phyloP scores from a whole-genome alignment of 2,113 vertebrate species.

The Eleginops maclovinus region DNA sequence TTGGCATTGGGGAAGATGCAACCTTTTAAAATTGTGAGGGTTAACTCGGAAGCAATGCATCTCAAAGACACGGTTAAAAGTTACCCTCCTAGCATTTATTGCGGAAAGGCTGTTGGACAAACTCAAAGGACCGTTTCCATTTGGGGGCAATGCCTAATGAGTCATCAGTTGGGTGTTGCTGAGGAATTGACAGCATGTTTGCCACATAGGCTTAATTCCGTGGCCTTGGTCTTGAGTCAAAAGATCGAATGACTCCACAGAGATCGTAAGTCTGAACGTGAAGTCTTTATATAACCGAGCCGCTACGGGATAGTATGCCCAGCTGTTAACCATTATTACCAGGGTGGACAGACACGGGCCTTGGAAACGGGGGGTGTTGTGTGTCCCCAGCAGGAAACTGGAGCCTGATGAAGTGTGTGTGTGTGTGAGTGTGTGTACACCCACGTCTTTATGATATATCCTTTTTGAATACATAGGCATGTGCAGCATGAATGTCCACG shows the following conservation, averaged over 20 bases:
- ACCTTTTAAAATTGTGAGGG: neutral
- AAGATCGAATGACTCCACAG: slow-evolving; percentile 49
- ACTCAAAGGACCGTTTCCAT: neutral
- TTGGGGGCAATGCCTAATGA: neutral
- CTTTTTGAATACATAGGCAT: slow-evolving; percentile 6
- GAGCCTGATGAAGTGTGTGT: slow-evolving; percentile 61
- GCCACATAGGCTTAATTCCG: slow-evolving; percentile 8
- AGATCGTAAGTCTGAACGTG: slow-evolving; percentile 55
- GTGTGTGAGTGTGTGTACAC: slow-evolving; percentile 18
- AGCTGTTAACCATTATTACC: slow-evolving; percentile 82
- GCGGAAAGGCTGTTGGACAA: neutral
- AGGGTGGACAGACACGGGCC: slow-evolving; percentile 58
- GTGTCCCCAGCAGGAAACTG: slow-evolving; percentile 72
- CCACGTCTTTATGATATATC: slow-evolving; percentile 25
- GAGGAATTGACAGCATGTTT: slow-evolving; percentile 13
- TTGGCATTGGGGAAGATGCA: neutral
- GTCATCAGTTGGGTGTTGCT: slow-evolving; percentile 6
- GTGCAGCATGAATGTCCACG: neutral
- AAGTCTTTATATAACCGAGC: slow-evolving; percentile 73
- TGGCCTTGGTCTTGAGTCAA: slow-evolving; percentile 34
- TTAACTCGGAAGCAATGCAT: neutral
- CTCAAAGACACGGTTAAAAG: neutral
- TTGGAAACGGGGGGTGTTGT: slow-evolving; percentile 66
- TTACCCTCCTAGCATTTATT: neutral
- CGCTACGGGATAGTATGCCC: slow-evolving; percentile 64